These are phyloP conservation scores for Hormiphora californensis DNA, from an alignment of 37 sponge, comb jelly and placozoan genomes.

Conservation along the genomic window DNA sequence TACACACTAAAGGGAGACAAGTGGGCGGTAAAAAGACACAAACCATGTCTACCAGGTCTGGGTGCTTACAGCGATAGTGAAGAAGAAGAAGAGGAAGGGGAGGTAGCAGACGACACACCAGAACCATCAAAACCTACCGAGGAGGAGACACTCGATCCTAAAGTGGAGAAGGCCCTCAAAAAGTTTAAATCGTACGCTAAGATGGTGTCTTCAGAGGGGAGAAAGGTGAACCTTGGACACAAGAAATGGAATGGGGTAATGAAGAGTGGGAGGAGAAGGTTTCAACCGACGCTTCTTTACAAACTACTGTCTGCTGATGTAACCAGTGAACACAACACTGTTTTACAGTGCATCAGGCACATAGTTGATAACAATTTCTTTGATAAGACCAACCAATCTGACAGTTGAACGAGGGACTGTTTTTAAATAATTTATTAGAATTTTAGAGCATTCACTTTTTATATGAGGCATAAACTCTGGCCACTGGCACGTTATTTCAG, in stretches of 20 bases:
- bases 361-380: conserved; percentile 70
- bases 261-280: conserved; percentile 16
- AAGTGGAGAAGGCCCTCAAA: background rate
- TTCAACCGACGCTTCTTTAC: conserved; percentile 13
- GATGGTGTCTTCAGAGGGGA: background rate
- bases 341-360: conserved; percentile 79
- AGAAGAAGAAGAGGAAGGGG: background rate
- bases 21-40: conserved; percentile 39
- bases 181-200: conserved; percentile 43
- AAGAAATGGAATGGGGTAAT: conserved; percentile 24
- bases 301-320: conserved; percentile 82
- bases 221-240: background rate
- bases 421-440: no score
- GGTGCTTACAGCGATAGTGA: background rate
- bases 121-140: no score
- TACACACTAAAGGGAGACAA: background rate
- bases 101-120: background rate
- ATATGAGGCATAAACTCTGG: no score
- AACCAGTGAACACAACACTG: conserved; percentile 65
- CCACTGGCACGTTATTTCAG: no score
- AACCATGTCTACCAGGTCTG: conserved; percentile 8
- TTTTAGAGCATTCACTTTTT: no score
- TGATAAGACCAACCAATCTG: no score
- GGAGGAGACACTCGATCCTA: background rate
- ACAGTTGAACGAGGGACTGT: no score